Percentiles rank a stretch among this genome's conserved stretches.
Evolutionary conservation across 2,888 invertebrate genomes (phyloP).

Genomic region (Agrochola lychnidis): DNA sequence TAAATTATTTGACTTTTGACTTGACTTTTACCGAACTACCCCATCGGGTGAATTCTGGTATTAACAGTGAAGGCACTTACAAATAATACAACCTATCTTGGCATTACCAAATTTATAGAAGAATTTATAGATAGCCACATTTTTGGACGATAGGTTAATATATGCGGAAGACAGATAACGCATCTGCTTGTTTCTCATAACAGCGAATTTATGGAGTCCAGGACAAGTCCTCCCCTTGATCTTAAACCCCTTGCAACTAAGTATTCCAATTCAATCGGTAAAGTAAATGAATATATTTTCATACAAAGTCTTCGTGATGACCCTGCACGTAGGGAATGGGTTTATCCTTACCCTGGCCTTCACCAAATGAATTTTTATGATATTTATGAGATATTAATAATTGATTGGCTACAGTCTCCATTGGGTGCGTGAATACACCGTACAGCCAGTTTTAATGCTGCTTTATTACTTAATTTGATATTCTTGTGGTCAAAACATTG

Average conservation of each 20-base stretch:
- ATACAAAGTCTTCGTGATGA: neutral
- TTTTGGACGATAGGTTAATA: neutral
- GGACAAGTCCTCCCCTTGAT: neutral
- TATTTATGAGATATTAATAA: conserved; percentile 60
- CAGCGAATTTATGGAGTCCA: conserved; percentile 2
- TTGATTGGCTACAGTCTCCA: conserved; percentile 50
- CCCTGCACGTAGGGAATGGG: conserved; percentile 48
- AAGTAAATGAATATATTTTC: neutral
- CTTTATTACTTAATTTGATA: conserved; percentile 56
- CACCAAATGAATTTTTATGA: conserved; percentile 57
- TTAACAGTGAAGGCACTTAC: neutral
- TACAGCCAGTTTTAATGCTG: neutral
- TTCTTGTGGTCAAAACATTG: conserved; percentile 5
- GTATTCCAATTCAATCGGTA: conserved; percentile 1
- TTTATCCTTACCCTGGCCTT: conserved; percentile 46
- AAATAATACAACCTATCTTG: neutral
- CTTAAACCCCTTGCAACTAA: neutral
- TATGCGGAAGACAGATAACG: neutral
- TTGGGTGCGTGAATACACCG: conserved; percentile 19
- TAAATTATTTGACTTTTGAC: too few relatives aligned
- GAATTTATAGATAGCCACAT: neutral
- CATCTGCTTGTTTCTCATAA: neutral
- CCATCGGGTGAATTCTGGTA: too few relatives aligned
- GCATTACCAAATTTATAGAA: neutral
- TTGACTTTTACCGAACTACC: too few relatives aligned